These are phyloP conservation scores for Helicoverpa zea DNA, from an alignment of 1,140 invertebrate species.

Conservation along the genomic window DNA sequence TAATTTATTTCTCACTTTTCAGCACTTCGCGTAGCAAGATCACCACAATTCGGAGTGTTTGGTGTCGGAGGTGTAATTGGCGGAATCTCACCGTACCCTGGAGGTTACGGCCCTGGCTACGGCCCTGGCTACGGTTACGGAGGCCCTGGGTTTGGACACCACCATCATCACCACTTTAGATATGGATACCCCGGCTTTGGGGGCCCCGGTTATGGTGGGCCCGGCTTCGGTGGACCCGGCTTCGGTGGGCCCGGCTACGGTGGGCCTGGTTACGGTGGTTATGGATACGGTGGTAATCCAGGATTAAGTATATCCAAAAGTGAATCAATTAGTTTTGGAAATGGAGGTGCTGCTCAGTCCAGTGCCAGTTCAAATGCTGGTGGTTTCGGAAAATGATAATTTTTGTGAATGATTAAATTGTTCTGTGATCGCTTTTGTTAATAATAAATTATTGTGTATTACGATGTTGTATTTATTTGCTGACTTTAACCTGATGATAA, in stretches of 20 bases:
- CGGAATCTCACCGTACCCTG: not conserved
- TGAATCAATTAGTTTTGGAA: not conserved
- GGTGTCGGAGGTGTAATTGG: constrained; percentile 7
- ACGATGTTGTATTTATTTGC: not conserved
- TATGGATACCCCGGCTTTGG: not conserved
- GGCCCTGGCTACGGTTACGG: not conserved
- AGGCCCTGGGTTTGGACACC: not conserved
- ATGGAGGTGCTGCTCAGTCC: not conserved
- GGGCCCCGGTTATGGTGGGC: not conserved
- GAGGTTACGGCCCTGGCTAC: not conserved
- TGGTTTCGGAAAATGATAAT: constrained; percentile 1
- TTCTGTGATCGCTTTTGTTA: not conserved
- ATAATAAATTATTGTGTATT: not conserved
- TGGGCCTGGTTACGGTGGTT: not conserved
- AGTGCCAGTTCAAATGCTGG: not conserved
- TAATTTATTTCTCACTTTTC: not conserved
- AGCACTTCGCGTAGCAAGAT: not conserved
- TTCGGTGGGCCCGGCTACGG: not conserved
- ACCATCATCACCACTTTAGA: no score
- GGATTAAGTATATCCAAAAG: constrained; percentile 15
- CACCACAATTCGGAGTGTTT: constrained; percentile 10
- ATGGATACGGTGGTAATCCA: not conserved
- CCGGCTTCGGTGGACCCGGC: not conserved
- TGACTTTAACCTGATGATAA: no score
- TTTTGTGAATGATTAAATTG: not conserved